These are phyloP conservation scores for Metallyticus violacea DNA, from an alignment of 2,888 invertebrate genomes.

Conservation along the genomic window DNA sequence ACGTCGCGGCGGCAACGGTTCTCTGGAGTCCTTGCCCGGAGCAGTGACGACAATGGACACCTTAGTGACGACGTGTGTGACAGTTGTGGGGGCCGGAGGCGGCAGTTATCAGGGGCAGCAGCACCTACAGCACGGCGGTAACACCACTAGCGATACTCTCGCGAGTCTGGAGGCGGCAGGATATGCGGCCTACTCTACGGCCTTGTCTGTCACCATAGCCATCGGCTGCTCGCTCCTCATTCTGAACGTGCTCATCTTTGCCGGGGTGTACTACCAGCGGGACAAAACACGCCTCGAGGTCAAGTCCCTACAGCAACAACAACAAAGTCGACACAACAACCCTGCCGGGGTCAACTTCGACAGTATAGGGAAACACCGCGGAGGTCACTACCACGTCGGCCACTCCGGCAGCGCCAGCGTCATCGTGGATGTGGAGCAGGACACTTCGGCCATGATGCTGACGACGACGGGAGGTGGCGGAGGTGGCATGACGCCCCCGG, in stretches of 20 bases:
- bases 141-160: slow-evolving; percentile 56
- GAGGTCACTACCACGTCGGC: slow-evolving; percentile 66
- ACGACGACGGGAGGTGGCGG: not conserved
- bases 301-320: slow-evolving; percentile 73
- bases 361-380: slow-evolving; percentile 64
- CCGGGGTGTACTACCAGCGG: slow-evolving; percentile 79
- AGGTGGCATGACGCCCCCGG: not conserved
- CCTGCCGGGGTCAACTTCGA: slow-evolving; percentile 55
- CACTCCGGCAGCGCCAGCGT: slow-evolving; percentile 71
- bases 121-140: slow-evolving; percentile 44
- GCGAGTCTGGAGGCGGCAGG: slow-evolving; percentile 78
- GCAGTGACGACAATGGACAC: slow-evolving; percentile 62
- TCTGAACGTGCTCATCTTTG: slow-evolving; percentile 78
- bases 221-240: slow-evolving; percentile 79
- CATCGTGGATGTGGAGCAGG: slow-evolving; percentile 81
- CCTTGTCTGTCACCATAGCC: slow-evolving; percentile 74
- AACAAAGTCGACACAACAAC: slow-evolving; percentile 54
- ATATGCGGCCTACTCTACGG: slow-evolving; percentile 72
- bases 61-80: slow-evolving; percentile 69
- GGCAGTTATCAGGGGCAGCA: slow-evolving; percentile 50
- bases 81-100: slow-evolving; percentile 47
- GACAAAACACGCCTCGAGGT: slow-evolving; percentile 77
- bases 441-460: slow-evolving; percentile 53
- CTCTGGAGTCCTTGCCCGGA: not conserved
- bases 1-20: not conserved